Evolutionary conservation across 2,113 vertebrate species (phyloP), one percentile per base, ranked within the genome.

Genomic region (Solea senegalensis): DNA sequence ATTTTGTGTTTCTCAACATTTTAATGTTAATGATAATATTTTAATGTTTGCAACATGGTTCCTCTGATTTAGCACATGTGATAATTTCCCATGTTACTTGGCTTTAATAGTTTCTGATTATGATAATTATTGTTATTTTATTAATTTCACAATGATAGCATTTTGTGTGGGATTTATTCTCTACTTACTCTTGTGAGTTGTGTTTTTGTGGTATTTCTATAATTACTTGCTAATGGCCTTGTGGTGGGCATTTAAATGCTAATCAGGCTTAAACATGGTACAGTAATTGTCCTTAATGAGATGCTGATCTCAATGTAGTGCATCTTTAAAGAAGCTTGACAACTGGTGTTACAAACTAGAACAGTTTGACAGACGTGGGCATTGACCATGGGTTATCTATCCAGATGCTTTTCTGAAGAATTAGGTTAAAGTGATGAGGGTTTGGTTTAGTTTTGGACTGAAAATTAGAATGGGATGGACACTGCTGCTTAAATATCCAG

Each of bases 201-300:
- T 15, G 1, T 34, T 6, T 40, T 14, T 58, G 13, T 3, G 7
- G 34, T 4, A 44, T 65, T 51, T 67, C 4, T 51, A 50, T 21
- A 13, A 16, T 14, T 64, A 16, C 14, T 53, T 60, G 1, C 13
- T 4, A 9, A 26, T 11, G 14, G 10, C 57, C 3, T 48, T 61
- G 48, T 57, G 15, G 14, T 15, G 27, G 12, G 26, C 7, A n/a
- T 73, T 81, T 63, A 72, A 76, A 64, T 64, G 13, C 46, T 12
- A 7, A 51, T 54, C 46, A 45, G 5, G n/a, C 21, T 21, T 21
- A 21, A 21, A 21, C 21, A 21, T 21, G 21, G 21, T 21, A 21
- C 21, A 21, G 10, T 15, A 34, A 13, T 39, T 21, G 15, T 58
- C 13, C n/a, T 26, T 55, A 15, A 58, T 49, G 16, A 52, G 49